These are phyloP conservation scores for Holotrichia oblita DNA, from an alignment of 1,140 invertebrate genomes.

Conservation along the genomic window DNA sequence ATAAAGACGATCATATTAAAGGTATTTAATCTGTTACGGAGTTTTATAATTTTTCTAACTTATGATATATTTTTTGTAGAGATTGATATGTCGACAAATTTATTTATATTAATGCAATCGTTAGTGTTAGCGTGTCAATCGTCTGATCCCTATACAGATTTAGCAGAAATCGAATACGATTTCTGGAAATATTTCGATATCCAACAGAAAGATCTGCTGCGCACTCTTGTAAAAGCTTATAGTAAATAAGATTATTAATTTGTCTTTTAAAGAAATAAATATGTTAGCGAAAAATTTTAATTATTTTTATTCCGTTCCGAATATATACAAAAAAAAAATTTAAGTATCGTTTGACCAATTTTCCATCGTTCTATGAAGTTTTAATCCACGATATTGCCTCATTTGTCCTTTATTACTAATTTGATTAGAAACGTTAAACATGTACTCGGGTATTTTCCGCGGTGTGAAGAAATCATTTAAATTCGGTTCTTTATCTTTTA, in stretches of 20 bases:
- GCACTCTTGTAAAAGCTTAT: conserved; percentile 61
- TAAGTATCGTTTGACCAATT: conserved; percentile 41
- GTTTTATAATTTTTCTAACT: not conserved
- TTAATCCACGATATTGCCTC: conserved; percentile 47
- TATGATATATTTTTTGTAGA: conserved; percentile 60
- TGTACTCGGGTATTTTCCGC: conserved; percentile 44
- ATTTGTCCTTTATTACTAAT: conserved; percentile 39
- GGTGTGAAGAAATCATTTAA: conserved; percentile 49
- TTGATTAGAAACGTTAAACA: conserved; percentile 44
- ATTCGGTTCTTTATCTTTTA: conserved; percentile 54
- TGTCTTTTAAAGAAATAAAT: too few species aligned
- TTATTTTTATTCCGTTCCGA: too few species aligned
- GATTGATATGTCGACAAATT: conserved; percentile 70
- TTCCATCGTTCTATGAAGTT: conserved; percentile 50
- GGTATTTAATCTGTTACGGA: conserved; percentile 45
- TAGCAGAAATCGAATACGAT: conserved; percentile 70
- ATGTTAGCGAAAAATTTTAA: too few species aligned
- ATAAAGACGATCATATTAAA: conserved; percentile 61
- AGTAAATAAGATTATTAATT: conserved; percentile 1
- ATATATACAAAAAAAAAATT: not conserved
- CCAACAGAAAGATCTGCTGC: conserved; percentile 71
- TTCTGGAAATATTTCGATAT: conserved; percentile 68
- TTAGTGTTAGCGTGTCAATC: conserved; percentile 76
- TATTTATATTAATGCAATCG: conserved; percentile 79
- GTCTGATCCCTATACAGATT: conserved; percentile 67